Conservation (phyloP, 2,797 vertebrate genomes). For the Emydoidea blandingii region DNA sequence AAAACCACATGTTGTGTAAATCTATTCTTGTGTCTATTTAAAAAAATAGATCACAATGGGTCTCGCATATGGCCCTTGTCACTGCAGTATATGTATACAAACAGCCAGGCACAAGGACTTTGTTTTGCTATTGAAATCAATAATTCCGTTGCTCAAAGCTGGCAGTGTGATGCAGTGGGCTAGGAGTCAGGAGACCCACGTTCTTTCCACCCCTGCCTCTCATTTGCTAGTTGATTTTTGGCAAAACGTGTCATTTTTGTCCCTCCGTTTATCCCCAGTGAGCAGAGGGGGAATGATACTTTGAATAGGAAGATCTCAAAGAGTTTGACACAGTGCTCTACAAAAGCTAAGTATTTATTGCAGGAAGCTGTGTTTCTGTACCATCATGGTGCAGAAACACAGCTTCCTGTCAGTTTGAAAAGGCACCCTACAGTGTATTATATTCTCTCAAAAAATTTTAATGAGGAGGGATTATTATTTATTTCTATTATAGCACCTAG, state of each 20-base stretch:
- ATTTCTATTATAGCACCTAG: neutral
- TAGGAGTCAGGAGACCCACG: neutral
- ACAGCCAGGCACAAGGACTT: neutral
- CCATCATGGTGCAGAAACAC: neutral
- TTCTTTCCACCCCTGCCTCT: neutral
- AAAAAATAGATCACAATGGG: neutral
- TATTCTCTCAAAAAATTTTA: neutral
- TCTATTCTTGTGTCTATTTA: neutral
- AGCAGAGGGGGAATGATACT: neutral
- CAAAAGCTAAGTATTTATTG: neutral
- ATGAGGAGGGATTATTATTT: neutral
- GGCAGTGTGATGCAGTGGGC: neutral
- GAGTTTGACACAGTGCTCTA: neutral
- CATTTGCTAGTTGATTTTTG: neutral
- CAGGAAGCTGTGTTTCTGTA: neutral
- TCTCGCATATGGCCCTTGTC: neutral
- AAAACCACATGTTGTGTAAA: neutral
- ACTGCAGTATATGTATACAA: neutral
- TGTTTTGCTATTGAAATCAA: neutral
- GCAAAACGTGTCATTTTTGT: neutral
- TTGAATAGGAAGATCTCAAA: neutral
- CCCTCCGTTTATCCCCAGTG: neutral
- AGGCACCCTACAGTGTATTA: neutral
- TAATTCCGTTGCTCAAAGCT: neutral
- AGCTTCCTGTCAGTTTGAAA: neutral